Conservation (phyloP, 2,888 invertebrate species). For the Limenitis camilla region DNA sequence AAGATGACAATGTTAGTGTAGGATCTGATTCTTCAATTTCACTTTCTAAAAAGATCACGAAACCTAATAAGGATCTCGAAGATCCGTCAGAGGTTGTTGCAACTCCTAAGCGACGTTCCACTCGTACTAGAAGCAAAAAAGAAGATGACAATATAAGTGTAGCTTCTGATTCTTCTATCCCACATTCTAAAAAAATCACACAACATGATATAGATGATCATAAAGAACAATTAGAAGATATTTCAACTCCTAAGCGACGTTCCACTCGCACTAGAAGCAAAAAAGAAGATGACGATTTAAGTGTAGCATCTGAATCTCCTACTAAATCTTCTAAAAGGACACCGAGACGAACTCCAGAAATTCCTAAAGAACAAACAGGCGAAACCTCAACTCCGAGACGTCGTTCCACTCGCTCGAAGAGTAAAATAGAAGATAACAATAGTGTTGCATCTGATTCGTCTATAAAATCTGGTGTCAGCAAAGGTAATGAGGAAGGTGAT, state of each 20-base stretch:
- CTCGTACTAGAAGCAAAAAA: slow-evolving; percentile 40
- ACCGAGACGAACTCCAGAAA: not conserved
- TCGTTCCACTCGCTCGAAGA: slow-evolving; percentile 36
- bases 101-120: slow-evolving; percentile 37
- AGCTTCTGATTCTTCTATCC: slow-evolving; percentile 47
- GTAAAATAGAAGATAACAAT: slow-evolving; percentile 50
- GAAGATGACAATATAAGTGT: slow-evolving; percentile 55
- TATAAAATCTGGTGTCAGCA: slow-evolving; percentile 40
- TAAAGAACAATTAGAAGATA: slow-evolving; percentile 39
- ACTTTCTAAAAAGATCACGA: slow-evolving; percentile 24
- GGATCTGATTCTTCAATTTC: slow-evolving; percentile 38
- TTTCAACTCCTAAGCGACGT: slow-evolving; percentile 46
- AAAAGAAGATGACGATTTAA: slow-evolving; percentile 51
- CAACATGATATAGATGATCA: slow-evolving; percentile 21
- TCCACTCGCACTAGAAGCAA: slow-evolving; percentile 39
- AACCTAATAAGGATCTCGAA: not conserved
- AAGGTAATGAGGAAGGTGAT: slow-evolving; percentile 40
- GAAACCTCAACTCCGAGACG: slow-evolving; percentile 48
- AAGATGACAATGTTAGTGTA: too few species aligned
- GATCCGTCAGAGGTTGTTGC: too few species aligned
- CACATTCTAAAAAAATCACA: slow-evolving; percentile 26
- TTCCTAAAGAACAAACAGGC: slow-evolving; percentile 26
- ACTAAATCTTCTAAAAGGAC: slow-evolving; percentile 31
- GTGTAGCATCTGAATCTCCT: slow-evolving; percentile 51
- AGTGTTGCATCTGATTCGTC: slow-evolving; percentile 54